Evolutionary conservation across 37 sponge, comb jelly and placozoan species (phyloP), one percentile per base, ranked within the genome.

Genomic region (Oscarella lobularis): DNA sequence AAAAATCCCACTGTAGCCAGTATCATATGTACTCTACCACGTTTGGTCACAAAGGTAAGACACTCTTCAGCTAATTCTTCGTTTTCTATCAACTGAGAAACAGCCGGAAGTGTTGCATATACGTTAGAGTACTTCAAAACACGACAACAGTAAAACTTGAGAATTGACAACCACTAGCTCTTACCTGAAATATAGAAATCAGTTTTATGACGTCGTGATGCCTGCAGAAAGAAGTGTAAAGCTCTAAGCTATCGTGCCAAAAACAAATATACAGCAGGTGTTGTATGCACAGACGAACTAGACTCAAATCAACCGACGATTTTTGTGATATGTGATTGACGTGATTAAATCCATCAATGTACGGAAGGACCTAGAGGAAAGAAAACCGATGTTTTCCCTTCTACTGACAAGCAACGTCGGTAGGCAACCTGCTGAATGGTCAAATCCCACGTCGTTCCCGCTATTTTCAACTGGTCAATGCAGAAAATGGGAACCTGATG

Each of bases 341-440:
- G 67, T 91, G 92, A n/a, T 84, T 91, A 68, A 87, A 91, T 1
- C 88, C 87, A 81, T 91, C 83, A 35, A 91, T 77, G 71, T 81
- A 79, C 0, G 82, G 85, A 74, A 91, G 69, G 34, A 91, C 82
- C 92, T 91, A 60, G 0, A 33, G 0, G 20, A n/a, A 3, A 39
- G 3, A 31, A 73, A 41, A 5, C 3, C 4, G 35, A 39, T 36
- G 68, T 48, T 48, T 48, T 48, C 60, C n/a, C 9, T 0, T 81
- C 68, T 6, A 75, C 66, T 66, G 30, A n/a, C 9, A 67, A 75
- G 35, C 39, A 81, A 66, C 39, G 74, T 33, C 33, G 2, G 34
- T 39, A 20, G 3, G 70, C 2, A 35, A 86, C 91, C 81, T 90
- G 87, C 40, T 86, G 74, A 34, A 86, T 83, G 31, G 85, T 78